Evolutionary conservation across 2,113 vertebrate genomes (phyloP).

Genomic region (pig (Sus scrofa)): DNA sequence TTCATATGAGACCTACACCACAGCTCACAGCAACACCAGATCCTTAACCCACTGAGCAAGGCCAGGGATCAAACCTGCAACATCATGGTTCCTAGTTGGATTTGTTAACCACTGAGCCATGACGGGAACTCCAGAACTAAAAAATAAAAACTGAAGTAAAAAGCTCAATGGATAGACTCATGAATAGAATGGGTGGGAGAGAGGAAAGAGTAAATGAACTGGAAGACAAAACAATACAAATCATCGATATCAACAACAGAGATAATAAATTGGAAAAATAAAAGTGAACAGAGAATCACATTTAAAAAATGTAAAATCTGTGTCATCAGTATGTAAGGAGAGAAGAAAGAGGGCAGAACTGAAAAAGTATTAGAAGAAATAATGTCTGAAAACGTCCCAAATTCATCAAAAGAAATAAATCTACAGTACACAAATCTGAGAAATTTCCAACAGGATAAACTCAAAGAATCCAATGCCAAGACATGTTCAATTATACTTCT

Average conservation of each 20-base stretch:
- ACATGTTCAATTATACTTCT: background rate
- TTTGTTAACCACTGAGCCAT: too few species aligned
- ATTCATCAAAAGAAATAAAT: background rate
- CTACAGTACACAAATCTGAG: background rate
- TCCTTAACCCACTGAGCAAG: too few species aligned
- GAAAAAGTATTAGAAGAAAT: background rate
- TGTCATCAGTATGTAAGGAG: background rate
- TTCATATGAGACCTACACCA: too few species aligned
- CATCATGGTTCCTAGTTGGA: too few species aligned
- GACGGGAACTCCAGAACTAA: too few species aligned
- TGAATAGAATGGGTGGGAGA: background rate
- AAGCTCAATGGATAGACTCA: background rate
- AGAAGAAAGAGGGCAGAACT: background rate
- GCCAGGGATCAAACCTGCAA: too few species aligned
- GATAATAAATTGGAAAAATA: background rate
- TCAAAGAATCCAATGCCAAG: background rate
- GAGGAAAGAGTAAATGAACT: background rate
- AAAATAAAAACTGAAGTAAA: background rate
- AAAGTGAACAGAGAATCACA: background rate
- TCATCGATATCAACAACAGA: background rate
- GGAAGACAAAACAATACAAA: background rate
- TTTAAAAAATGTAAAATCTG: background rate
- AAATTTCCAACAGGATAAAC: background rate
- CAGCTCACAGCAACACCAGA: too few species aligned
- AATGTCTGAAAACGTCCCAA: background rate